A percentile compares a stretch with the other conserved stretches of the same genome.
These are phyloP conservation scores for Tryphoninae sp. DNA, from an alignment of 2,888 invertebrate genomes.

Conservation along the genomic window DNA sequence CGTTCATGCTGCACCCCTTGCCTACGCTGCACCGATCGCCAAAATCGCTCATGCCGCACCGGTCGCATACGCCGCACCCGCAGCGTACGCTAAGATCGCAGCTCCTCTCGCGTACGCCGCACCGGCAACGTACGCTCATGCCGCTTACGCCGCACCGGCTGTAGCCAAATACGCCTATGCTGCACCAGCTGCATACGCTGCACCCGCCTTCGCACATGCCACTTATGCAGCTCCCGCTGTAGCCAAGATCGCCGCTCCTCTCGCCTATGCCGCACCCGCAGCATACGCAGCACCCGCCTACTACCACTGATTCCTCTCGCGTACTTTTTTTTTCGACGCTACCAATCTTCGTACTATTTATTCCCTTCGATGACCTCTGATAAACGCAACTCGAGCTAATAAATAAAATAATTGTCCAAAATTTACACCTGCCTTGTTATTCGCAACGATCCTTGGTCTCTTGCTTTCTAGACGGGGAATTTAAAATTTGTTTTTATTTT, in stretches of 20 bases:
- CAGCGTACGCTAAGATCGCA: conserved; percentile 20
- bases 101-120: conserved; percentile 61
- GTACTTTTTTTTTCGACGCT: background rate
- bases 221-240: conserved; percentile 45
- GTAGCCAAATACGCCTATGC: conserved; percentile 52
- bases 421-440: background rate
- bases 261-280: conserved; percentile 49
- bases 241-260: conserved; percentile 47
- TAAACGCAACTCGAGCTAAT: background rate
- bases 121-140: conserved; percentile 73
- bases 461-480: background rate
- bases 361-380: conserved; percentile 15
- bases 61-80: conserved; percentile 58
- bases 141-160: conserved; percentile 56
- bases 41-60: conserved; percentile 34
- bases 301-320: conserved; percentile 25
- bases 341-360: conserved; percentile 38
- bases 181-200: conserved; percentile 57
- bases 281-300: conserved; percentile 29
- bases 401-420: background rate
- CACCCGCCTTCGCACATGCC: conserved; percentile 73
- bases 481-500: background rate
- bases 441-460: background rate
- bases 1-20: conserved; percentile 57
- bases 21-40: conserved; percentile 69